Conservation (phyloP, 1,140 invertebrate species). For the Drosophila chauvacae region DNA sequence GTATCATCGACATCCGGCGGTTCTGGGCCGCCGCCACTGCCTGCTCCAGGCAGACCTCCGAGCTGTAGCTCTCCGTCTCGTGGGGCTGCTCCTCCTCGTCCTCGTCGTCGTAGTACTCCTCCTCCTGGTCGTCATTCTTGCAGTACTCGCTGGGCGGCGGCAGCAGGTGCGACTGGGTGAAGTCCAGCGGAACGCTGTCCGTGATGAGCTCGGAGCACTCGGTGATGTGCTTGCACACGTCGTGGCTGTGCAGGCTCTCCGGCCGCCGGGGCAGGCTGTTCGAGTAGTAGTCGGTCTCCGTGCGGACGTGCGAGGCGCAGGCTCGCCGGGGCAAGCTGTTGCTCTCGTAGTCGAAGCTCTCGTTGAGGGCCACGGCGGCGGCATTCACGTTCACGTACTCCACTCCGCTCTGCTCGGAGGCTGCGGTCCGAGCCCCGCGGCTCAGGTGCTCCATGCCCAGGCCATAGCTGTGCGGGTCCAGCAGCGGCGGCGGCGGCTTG, state of each 20-base stretch:
- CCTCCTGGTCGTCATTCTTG: slow-evolving; percentile 71
- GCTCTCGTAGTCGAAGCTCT: slow-evolving; percentile 80
- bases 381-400: slow-evolving; percentile 73
- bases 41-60: slow-evolving; percentile 60
- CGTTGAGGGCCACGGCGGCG: slow-evolving; percentile 65
- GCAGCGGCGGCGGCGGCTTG: slow-evolving; percentile 71
- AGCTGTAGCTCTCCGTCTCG: slow-evolving; percentile 69
- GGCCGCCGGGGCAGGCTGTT: slow-evolving; percentile 73
- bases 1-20: slow-evolving; percentile 75
- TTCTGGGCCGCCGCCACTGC: slow-evolving; percentile 40
- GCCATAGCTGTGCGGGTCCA: slow-evolving; percentile 64
- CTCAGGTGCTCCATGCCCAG: slow-evolving; percentile 70
- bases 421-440: slow-evolving; percentile 29
- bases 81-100: slow-evolving; percentile 52
- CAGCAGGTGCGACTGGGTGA: slow-evolving; percentile 68
- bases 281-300: slow-evolving; percentile 75
- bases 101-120: slow-evolving; percentile 54
- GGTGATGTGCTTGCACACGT: slow-evolving; percentile 77
- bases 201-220: slow-evolving; percentile 75
- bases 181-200: slow-evolving; percentile 70
- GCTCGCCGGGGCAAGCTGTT: slow-evolving; percentile 77
- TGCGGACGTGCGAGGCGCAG: slow-evolving; percentile 71
- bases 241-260: slow-evolving; percentile 63
- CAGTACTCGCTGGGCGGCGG: slow-evolving; percentile 78
- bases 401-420: slow-evolving; percentile 49